Base-by-base conservation (phyloP, 2,113 vertebrate species). In the Pao palembangensis region DNA sequence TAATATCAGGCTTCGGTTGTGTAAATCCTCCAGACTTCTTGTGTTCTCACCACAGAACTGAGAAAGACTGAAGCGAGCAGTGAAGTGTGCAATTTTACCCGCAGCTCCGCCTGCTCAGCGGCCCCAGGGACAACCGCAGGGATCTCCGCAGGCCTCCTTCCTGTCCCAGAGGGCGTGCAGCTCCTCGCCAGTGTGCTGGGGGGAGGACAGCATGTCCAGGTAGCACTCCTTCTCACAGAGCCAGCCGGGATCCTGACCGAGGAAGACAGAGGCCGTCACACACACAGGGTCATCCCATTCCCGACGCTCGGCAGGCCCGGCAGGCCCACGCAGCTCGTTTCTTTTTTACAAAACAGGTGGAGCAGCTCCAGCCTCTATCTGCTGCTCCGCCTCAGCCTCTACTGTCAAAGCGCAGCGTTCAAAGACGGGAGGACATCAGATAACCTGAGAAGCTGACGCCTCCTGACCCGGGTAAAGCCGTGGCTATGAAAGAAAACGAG, bases 151-250 rank as follows among this genome's bases (percentile, higher is more conserved):
- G 23, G 54, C 52, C 44, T 90, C 90, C 86, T 93, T 95, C 56
- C 91, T 73, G 58, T 78, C 85, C 97, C 97, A 99, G 20, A 99
- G 92, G 23, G 79, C 58, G 0, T 31, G 69, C 46, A 99, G 91
- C 77, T 98, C 95, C 69, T 88, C 84, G 0, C 93, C 87, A 0
- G 93, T 93, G 70, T 95, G 93, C 75, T 99, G 97, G 0, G 97
- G 96, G 3, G 97, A 98, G 6, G 96, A 98, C 71, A 99, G 83
- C 94, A 98, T 98, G 41, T 96, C 95, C 5, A 91, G 70, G 67
- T 91, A 92, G 12, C 97, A 98, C 0, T 93, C 92, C 80, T 97
- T 96, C 85, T 98, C 96, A 71, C 97, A 99, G 52, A 98, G 71
- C 97, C 97, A 99, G 53, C 93, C 91, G 12, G 91, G 57, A 41